Percentiles rank a stretch among this genome's conserved stretches.
Conservation (phyloP, 1,140 invertebrate genomes). For the Magallana angulata region DNA sequence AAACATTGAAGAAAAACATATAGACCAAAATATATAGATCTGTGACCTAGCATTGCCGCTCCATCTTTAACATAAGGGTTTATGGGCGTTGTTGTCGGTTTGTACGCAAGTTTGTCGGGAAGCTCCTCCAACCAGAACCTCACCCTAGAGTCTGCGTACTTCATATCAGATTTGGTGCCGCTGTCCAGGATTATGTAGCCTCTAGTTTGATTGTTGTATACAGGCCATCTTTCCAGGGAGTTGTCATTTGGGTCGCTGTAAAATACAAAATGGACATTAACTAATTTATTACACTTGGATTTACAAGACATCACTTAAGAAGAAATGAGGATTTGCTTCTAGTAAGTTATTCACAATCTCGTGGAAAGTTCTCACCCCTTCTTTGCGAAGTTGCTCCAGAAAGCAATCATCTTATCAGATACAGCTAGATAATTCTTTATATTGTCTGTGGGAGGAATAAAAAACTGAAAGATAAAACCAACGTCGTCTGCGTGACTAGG, state of each 20-base stretch:
- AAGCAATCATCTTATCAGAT: conserved; percentile 16
- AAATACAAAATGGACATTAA: neutral
- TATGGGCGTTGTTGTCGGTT: neutral
- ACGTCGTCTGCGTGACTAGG: neutral
- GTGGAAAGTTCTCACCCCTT: neutral
- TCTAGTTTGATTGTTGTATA: neutral
- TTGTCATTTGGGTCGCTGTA: conserved; percentile 26
- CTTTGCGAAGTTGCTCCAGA: conserved; percentile 10
- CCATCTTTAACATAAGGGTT: neutral
- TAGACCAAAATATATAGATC: neutral
- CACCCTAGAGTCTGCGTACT: neutral
- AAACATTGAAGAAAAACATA: neutral
- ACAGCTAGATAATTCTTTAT: neutral
- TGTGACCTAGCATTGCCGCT: neutral
- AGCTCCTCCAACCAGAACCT: conserved; percentile 9
- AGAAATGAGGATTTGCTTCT: neutral
- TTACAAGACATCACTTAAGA: neutral
- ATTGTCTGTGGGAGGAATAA: neutral
- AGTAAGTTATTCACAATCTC: too few species aligned
- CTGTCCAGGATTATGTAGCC: conserved; percentile 14
- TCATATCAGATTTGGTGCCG: neutral
- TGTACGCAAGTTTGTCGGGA: neutral
- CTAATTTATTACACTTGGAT: neutral
- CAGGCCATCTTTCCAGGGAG: conserved; percentile 7
- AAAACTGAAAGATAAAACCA: conserved; percentile 14